These are phyloP conservation scores for Siphlonurus alternatus DNA, from an alignment of 2,888 invertebrate species.

Conservation along the genomic window DNA sequence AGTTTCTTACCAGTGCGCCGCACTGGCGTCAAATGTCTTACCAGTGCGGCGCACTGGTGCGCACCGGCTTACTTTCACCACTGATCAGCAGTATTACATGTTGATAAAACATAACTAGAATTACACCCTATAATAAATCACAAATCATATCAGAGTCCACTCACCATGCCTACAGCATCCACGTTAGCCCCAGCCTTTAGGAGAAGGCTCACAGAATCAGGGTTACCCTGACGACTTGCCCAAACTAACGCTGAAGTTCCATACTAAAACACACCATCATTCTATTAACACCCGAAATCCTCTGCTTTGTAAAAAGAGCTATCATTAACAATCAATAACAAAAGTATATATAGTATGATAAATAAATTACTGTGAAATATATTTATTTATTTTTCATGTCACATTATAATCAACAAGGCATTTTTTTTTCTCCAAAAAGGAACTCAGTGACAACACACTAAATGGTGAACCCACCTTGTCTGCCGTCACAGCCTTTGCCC, in stretches of 20 bases:
- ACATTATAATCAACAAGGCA: neutral
- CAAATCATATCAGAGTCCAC: constrained; percentile 12
- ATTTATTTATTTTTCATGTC: neutral
- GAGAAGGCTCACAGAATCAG: constrained; percentile 63
- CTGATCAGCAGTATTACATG: neutral
- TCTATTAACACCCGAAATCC: too few species aligned
- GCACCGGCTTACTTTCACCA: too few species aligned
- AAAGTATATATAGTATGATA: neutral
- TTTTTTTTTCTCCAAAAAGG: neutral
- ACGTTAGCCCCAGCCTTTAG: constrained; percentile 74
- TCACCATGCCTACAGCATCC: constrained; percentile 79
- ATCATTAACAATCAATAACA: neutral
- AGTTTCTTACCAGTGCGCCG: too few species aligned
- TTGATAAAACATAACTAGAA: neutral
- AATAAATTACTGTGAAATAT: neutral
- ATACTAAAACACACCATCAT: constrained; percentile 41
- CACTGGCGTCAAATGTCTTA: too few species aligned
- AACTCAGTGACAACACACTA: neutral
- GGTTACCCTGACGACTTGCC: constrained; percentile 85
- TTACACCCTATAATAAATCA: neutral
- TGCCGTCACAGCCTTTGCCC: constrained; percentile 87
- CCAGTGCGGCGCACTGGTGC: too few species aligned
- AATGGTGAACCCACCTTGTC: constrained; percentile 54
- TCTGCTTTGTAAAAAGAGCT: neutral
- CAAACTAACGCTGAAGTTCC: constrained; percentile 93